These are phyloP conservation scores for Drosophila bocqueti DNA, from an alignment of 1,140 invertebrate species.

Conservation along the genomic window DNA sequence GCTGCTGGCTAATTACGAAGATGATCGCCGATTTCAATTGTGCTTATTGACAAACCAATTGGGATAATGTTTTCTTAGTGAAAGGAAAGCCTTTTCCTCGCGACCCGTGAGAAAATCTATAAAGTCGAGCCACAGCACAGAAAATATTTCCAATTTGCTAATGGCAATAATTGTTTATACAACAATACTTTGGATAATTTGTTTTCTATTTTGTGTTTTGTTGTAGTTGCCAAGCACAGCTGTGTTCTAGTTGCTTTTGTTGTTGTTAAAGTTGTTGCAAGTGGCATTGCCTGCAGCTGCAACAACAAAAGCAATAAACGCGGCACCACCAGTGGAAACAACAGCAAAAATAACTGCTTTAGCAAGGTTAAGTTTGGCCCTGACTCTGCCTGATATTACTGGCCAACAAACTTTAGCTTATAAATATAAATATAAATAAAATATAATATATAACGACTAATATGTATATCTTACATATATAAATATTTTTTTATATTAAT, in stretches of 20 bases:
- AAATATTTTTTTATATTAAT: too few relatives aligned
- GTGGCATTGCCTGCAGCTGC: conserved; percentile 67
- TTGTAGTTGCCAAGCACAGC: conserved; percentile 46
- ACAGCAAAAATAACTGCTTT: conserved; percentile 56
- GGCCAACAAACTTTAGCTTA: conserved; percentile 13
- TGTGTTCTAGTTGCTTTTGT: conserved; percentile 70
- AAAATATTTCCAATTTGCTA: conserved; percentile 70
- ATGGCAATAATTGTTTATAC: conserved; percentile 76
- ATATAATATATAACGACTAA: background rate
- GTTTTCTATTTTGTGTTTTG: conserved; percentile 18
- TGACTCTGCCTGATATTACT: conserved; percentile 61
- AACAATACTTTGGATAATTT: conserved; percentile 47
- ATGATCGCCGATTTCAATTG: conserved; percentile 74
- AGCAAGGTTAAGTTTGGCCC: conserved; percentile 64
- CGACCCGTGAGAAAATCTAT: conserved; percentile 65
- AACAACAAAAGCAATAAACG: conserved; percentile 59
- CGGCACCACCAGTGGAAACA: conserved; percentile 42
- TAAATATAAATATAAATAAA: background rate
- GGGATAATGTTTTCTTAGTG: conserved; percentile 58
- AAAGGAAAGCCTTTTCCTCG: conserved; percentile 67
- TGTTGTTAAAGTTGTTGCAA: conserved; percentile 56
- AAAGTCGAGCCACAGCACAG: conserved; percentile 35
- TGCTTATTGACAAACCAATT: conserved; percentile 79
- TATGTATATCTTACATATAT: background rate
- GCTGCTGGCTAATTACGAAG: conserved; percentile 75